Evolutionary conservation across 2,797 vertebrate genomes (phyloP).

Genomic region (Acestrorhynchus altus): DNA sequence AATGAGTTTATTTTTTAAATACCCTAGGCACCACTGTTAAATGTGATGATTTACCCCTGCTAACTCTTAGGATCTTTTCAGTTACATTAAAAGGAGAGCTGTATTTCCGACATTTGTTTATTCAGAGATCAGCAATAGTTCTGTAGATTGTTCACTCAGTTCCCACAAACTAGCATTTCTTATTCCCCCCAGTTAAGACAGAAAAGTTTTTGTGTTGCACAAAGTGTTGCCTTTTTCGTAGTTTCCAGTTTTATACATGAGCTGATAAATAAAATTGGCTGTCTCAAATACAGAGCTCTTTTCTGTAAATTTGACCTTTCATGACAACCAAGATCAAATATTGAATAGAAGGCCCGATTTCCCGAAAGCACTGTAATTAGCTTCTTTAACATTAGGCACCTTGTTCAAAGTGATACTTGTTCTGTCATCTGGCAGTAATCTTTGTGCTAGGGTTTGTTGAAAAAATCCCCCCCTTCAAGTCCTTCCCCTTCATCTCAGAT

Average conservation of each 20-base stretch:
- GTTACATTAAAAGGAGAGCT: constrained; percentile 3
- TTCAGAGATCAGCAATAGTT: constrained; percentile 5
- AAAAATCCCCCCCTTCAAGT: background rate
- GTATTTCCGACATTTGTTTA: no score
- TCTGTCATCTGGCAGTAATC: background rate
- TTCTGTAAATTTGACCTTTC: background rate
- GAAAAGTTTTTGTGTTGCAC: background rate
- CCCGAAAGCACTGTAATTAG: background rate
- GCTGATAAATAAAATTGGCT: background rate
- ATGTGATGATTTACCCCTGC: constrained; percentile 37
- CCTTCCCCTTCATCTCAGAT: background rate
- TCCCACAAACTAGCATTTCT: background rate
- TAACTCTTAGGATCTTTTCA: constrained; percentile 40
- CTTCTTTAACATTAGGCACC: background rate
- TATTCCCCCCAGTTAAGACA: background rate
- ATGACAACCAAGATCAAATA: background rate
- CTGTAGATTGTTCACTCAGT: background rate
- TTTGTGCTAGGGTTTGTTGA: background rate
- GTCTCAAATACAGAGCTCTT: no score
- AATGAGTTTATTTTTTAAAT: constrained; percentile 46
- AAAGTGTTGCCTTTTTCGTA: background rate
- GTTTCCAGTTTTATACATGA: background rate
- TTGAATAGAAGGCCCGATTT: background rate
- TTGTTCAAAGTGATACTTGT: constrained; percentile 19
- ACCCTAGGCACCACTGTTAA: constrained; percentile 50